Evolutionary conservation across 2,113 vertebrate genomes (phyloP), one percentile per base, ranked within the genome.

Genomic region (Oostethus manadensis): DNA sequence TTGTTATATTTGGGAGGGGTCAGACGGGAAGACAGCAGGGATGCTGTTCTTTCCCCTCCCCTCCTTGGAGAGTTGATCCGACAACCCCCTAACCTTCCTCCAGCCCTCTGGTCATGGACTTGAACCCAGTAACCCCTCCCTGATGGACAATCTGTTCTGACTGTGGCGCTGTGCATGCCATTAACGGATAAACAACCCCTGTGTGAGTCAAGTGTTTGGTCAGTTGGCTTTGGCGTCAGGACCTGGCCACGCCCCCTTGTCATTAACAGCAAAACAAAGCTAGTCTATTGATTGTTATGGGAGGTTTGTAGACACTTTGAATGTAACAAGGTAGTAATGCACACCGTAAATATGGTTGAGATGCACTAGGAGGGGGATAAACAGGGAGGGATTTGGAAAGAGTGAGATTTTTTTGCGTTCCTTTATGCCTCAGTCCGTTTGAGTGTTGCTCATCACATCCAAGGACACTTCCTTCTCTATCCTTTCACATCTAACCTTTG

Each of bases 371-470:
- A 42, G 38, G 61, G 65, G 59, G 64, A 58, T 58, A 51, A 42
- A 45, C 67, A 67, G 63, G 70, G 42, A 63, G 71, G 55, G 51
- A 61, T 64, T 57, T 56, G 71, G 60, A 42, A 42, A 42, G 3
- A 42, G 18, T 33, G 59, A 53, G 20, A 47, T 66, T 77, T 80
- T n/a, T 64, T 20, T 48, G 56, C 40, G 8, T 33, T 51, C 22
- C 56, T 77, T 74, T 76, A 69, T 83, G 66, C 77, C 64, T 83
- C 54, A 55, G 66, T 81, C 84, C 86, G 80, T 88, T 74, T 85
- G 82, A 80, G 76, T 70, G 77, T 65, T 67, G 70, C 80, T 88
- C 87, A 87, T 89, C 85, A 84, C 84, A 88, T 87, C 80, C 50
- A 38, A 54, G 73, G 73, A 74, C 62, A 66, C 83, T 77, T 74